Evolutionary conservation across 2,797 vertebrate species (phyloP), one percentile per base, ranked within the genome.

Genomic region (Helarctos malayanus): DNA sequence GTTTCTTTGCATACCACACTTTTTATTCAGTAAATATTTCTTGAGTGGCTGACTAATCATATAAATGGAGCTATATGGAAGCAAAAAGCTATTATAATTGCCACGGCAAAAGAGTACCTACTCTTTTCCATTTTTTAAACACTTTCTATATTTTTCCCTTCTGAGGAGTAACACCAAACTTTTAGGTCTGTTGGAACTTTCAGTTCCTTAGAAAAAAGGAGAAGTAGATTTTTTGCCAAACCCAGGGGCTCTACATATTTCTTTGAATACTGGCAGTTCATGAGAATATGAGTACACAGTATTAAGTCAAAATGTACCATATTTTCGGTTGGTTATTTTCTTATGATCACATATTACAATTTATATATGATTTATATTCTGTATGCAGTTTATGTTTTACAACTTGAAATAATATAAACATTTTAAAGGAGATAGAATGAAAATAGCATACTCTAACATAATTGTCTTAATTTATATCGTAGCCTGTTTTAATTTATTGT

Each of bases 321-420:
- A 32, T 79, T 91, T 47, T 86, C n/a, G 87, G 27, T 13, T 2
- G 76, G 32, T 45, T 65, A 19, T n/a, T 38, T 78, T 59, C 13
- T 63, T 80, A 32, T 2, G 9, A 41, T 87, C 45, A 52, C 21
- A 27, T n/a, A 21, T 71, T 84, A 85, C 29, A 52, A n/a, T 76
- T 85, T 38, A 59, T 7, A n/a, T 91, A 15, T 35, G 15, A 84
- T 85, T 61, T 91, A 78, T 90, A n/a, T 81, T 65, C 65, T 82
- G 0, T 75, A 19, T 82, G 38, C 1, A 87, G 35, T 79, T 85
- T 97, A 73, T 79, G 23, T 91, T 83, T 1, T 32, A 68, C 47
- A 94, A 47, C n/a, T 94, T 93, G 25, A 87, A 87, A 88, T 91
- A 81, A 84, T 80, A 91, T 21, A 89, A 75, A 95, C 57, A 49